phyloP scores from a whole-genome alignment of 2,797 vertebrate species.

The Cryptoprocta ferox region DNA sequence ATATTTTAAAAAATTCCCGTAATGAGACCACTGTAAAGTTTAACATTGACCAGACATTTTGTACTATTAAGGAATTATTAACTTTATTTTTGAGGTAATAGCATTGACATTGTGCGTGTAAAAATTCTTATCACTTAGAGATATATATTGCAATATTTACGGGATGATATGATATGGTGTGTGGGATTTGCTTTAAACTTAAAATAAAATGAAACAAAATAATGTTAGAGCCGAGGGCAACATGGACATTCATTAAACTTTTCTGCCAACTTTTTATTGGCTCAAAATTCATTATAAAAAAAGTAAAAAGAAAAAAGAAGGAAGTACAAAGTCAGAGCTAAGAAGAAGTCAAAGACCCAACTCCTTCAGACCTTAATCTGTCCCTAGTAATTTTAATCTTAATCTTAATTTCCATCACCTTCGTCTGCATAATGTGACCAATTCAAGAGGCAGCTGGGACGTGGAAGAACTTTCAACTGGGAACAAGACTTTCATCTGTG shows the following conservation, averaged over 20 bases:
- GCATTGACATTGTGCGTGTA: background rate
- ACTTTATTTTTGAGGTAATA: background rate
- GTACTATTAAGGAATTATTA: background rate
- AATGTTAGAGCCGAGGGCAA: background rate
- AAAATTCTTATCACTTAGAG: background rate
- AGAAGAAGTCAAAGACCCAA: background rate
- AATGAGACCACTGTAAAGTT: background rate
- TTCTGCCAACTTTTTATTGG: background rate
- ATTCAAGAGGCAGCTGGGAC: background rate
- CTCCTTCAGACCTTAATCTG: background rate
- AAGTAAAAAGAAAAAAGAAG: background rate
- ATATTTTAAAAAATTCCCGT: background rate
- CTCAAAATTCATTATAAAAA: background rate
- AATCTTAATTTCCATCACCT: background rate
- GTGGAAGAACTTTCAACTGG: background rate
- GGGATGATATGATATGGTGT: background rate
- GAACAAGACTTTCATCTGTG: background rate
- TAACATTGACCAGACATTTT: background rate
- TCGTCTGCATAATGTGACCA: background rate
- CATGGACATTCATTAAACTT: background rate
- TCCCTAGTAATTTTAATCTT: background rate
- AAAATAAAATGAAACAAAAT: conserved; percentile 1
- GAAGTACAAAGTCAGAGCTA: background rate
- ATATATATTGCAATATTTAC: background rate
- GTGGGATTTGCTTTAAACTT: background rate